These are phyloP conservation scores for Manacus vitellinus DNA, from an alignment of 2,113 vertebrate species.

Conservation along the genomic window DNA sequence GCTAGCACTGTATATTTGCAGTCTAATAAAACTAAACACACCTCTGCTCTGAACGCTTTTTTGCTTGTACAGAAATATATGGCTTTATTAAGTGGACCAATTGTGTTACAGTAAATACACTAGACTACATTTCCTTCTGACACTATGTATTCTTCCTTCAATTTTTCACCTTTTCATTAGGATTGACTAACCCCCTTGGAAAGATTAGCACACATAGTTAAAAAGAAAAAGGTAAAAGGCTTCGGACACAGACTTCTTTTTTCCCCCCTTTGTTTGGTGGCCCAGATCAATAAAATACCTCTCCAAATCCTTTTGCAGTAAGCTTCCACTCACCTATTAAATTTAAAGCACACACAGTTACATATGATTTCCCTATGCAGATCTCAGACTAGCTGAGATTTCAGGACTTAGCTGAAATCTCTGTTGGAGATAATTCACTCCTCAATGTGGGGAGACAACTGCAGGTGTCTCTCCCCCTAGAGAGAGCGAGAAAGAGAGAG, in stretches of 20 bases:
- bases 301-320: background rate
- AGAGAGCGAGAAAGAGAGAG: rapidly evolving
- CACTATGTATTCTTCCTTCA: background rate
- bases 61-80: background rate
- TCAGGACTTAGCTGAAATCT: background rate
- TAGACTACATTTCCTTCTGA: background rate
- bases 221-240: background rate
- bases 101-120: background rate
- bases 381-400: background rate
- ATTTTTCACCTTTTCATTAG: background rate
- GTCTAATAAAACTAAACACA: background rate
- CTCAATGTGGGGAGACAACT: rapidly evolving
- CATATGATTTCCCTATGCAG: rapidly evolving
- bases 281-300: background rate
- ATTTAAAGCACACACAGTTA: background rate
- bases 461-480: background rate
- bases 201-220: background rate
- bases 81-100: background rate
- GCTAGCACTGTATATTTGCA: background rate
- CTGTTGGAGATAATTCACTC: background rate
- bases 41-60: background rate
- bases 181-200: background rate
- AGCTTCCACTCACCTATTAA: background rate
- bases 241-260: background rate
- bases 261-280: rapidly evolving